These are phyloP conservation scores for Alectura lathami DNA, from an alignment of 2,113 vertebrate species.

Conservation along the genomic window DNA sequence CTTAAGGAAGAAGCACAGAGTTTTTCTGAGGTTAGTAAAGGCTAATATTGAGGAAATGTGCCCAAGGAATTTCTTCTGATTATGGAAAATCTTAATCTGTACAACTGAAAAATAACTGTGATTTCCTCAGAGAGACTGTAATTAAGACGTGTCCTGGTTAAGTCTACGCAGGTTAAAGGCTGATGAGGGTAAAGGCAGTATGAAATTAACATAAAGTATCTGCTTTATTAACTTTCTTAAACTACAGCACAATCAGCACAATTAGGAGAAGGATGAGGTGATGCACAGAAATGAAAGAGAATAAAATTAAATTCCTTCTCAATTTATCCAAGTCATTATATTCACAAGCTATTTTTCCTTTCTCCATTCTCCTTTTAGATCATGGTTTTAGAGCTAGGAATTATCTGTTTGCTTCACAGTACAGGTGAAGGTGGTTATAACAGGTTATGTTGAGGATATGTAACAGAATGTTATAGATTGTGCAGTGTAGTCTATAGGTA, in stretches of 20 bases:
- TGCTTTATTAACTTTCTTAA: no score
- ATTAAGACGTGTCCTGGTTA: conserved; percentile 72
- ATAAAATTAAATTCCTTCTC: not conserved
- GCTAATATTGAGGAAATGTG: conserved; percentile 50
- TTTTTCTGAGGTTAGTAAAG: conserved; percentile 38
- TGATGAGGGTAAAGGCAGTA: conserved; percentile 35
- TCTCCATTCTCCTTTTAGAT: not conserved
- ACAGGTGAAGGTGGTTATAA: not conserved
- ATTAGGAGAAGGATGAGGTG: not conserved
- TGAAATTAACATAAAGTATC: conserved; percentile 48
- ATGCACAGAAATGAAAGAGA: not conserved
- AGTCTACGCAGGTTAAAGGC: conserved; percentile 62
- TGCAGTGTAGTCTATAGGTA: not conserved
- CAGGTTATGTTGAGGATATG: not conserved
- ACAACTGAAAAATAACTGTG: conserved; percentile 46
- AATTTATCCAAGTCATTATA: not conserved
- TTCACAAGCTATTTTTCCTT: not conserved
- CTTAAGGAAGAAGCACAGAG: not conserved
- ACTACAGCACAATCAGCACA: not conserved
- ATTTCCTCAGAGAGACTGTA: conserved; percentile 37
- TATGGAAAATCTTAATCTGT: conserved; percentile 56
- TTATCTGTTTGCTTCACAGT: not conserved
- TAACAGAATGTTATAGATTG: not conserved
- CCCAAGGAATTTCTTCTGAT: conserved; percentile 51
- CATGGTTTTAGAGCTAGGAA: not conserved